Evolutionary conservation across 2,113 vertebrate genomes (phyloP).

Genomic region (Aspiorhynchus laticeps): DNA sequence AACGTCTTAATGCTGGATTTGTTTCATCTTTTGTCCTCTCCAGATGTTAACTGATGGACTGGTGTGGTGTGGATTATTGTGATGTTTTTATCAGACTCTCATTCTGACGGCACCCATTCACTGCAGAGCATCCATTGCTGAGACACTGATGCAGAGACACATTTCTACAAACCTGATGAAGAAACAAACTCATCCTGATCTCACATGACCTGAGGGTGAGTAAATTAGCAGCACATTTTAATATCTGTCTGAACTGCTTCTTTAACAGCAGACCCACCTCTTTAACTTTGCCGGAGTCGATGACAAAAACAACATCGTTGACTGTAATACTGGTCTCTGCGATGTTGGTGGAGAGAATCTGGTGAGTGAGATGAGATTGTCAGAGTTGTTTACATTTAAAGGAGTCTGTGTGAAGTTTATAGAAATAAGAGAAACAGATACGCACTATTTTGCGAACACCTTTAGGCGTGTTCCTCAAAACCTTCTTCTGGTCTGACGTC

Average conservation of each 20-base stretch:
- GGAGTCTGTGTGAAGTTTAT: background rate
- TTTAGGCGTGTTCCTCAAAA: constrained; percentile 80
- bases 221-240: background rate
- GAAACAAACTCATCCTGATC: background rate
- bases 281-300: constrained; percentile 95
- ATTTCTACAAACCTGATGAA: too few species aligned
- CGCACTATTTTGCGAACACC: constrained; percentile 93
- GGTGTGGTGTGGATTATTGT: too few species aligned
- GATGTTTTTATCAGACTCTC: too few species aligned
- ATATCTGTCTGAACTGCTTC: too few species aligned
- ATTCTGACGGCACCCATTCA: background rate
- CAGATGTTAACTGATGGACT: too few species aligned
- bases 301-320: constrained; percentile 95
- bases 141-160: background rate
- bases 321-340: constrained; percentile 97
- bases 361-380: background rate
- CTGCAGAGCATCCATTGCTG: background rate
- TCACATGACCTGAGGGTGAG: too few species aligned
- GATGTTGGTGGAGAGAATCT: constrained; percentile 98
- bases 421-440: constrained; percentile 33
- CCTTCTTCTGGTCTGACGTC: constrained; percentile 90
- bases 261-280: constrained; percentile 77
- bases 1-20: too few species aligned
- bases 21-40: too few species aligned
- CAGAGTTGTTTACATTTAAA: background rate